A percentile compares a stretch with the other conserved stretches of the same genome.
phyloP scores from a whole-genome alignment of 2,888 invertebrate species.

The Caradrina clavipalpis region DNA sequence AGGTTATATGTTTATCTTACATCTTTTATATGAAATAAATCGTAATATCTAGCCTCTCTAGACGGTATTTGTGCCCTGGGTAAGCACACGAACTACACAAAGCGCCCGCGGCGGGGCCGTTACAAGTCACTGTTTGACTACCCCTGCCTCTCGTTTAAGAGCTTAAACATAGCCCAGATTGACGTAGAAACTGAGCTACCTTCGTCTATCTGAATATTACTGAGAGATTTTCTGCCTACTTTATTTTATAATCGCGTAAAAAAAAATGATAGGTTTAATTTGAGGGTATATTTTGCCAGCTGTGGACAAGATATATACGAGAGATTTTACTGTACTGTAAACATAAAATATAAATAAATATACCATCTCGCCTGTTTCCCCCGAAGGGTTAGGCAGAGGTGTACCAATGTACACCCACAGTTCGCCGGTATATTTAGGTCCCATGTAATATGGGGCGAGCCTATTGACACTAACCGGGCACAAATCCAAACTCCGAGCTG shows the following conservation, averaged over 20 bases:
- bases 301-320: constrained; percentile 11
- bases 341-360: too few species aligned
- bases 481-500: too few species aligned
- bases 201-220: not conserved
- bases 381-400: too few species aligned
- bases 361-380: too few species aligned
- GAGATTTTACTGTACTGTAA: constrained; percentile 28
- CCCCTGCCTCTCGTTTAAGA: constrained; percentile 27
- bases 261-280: constrained; percentile 17
- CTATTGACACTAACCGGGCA: too few species aligned
- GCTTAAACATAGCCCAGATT: constrained; percentile 55
- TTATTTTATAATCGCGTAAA: constrained; percentile 8
- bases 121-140: constrained; percentile 53
- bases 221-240: not conserved
- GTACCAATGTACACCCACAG: too few species aligned
- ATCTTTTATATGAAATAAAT: constrained; percentile 14
- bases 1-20: not conserved
- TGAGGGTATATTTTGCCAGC: constrained; percentile 23
- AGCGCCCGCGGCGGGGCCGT: constrained; percentile 47
- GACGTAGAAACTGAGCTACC: constrained; percentile 26
- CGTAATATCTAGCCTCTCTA: not conserved
- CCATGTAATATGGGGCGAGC: too few species aligned
- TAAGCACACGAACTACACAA: constrained; percentile 26
- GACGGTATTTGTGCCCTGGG: constrained; percentile 21
- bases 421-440: too few species aligned